Conservation (phyloP, 2,113 vertebrate genomes). For the Fregata magnificens region DNA sequence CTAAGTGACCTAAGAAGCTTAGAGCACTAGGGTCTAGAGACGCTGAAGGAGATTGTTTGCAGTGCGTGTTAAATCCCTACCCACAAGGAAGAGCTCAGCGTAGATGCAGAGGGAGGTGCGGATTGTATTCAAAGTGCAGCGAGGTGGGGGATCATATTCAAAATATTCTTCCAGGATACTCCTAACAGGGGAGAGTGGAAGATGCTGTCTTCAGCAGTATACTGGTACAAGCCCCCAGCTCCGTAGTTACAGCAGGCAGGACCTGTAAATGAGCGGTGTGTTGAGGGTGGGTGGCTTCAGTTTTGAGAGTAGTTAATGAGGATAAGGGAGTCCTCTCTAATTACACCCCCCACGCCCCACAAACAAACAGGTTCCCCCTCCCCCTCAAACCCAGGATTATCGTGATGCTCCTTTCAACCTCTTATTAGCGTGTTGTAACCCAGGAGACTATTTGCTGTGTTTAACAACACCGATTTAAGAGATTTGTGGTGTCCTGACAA, state of each 20-base stretch:
- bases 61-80: not conserved
- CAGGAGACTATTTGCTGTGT: not conserved
- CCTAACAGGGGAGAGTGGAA: not conserved
- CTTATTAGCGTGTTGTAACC: not conserved
- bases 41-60: not conserved
- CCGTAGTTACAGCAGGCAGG: not conserved
- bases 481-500: not conserved
- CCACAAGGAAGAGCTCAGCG: not conserved
- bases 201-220: not conserved
- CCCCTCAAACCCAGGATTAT: not conserved
- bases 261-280: not conserved
- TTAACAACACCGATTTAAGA: not conserved
- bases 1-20: constrained; percentile 38
- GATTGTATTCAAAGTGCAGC: not conserved
- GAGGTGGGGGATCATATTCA: not conserved
- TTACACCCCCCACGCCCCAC: not conserved
- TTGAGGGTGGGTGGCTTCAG: not conserved
- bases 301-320: not conserved
- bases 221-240: not conserved
- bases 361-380: not conserved
- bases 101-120: not conserved
- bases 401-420: not conserved
- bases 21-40: not conserved
- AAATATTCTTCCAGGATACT: not conserved
- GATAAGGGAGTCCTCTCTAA: not conserved